A percentile compares a stretch with the other conserved stretches of the same genome.
Conservation (phyloP, 2,888 invertebrate genomes). For the Zaprionus obscuricornis region DNA sequence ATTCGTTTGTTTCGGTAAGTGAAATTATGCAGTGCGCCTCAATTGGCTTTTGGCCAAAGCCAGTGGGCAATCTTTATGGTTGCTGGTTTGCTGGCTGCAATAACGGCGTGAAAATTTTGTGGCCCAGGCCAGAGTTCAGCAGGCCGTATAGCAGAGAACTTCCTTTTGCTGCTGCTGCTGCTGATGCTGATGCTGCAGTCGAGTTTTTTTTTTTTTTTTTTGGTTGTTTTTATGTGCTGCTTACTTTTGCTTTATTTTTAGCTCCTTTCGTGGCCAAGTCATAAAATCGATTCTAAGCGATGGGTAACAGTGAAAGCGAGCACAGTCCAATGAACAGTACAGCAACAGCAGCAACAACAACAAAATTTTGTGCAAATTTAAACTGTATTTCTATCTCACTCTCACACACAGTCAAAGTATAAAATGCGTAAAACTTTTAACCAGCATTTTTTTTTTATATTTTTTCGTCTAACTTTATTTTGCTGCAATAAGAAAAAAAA, state of each 20-base stretch:
- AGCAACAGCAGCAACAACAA: conserved; percentile 11
- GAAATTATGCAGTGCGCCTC: conserved; percentile 67
- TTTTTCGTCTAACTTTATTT: too few relatives aligned
- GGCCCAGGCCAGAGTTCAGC: conserved; percentile 72
- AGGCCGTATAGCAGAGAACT: conserved; percentile 31
- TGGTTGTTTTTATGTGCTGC: too few relatives aligned
- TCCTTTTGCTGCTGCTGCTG: conserved; percentile 1
- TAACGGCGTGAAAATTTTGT: conserved; percentile 67
- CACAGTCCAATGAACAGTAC: conserved; percentile 5
- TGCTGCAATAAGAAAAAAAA: too few relatives aligned
- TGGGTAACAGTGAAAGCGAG: conserved; percentile 65
- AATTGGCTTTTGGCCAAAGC: too few relatives aligned
- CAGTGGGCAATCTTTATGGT: conserved; percentile 29
- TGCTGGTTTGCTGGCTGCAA: background rate
- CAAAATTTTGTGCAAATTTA: conserved; percentile 1
- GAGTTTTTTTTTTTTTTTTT: conserved; percentile 1
- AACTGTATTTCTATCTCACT: too few relatives aligned
- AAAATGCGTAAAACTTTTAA: too few relatives aligned
- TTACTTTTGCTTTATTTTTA: background rate
- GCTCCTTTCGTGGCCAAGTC: conserved; percentile 53
- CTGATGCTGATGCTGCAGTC: background rate
- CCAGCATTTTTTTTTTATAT: too few relatives aligned
- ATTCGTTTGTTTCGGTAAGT: conserved; percentile 48
- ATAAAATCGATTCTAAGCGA: conserved; percentile 74
- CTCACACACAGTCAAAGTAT: too few relatives aligned